Base-by-base conservation (phyloP, 2,888 invertebrate genomes). In the Corbicula japonica region DNA sequence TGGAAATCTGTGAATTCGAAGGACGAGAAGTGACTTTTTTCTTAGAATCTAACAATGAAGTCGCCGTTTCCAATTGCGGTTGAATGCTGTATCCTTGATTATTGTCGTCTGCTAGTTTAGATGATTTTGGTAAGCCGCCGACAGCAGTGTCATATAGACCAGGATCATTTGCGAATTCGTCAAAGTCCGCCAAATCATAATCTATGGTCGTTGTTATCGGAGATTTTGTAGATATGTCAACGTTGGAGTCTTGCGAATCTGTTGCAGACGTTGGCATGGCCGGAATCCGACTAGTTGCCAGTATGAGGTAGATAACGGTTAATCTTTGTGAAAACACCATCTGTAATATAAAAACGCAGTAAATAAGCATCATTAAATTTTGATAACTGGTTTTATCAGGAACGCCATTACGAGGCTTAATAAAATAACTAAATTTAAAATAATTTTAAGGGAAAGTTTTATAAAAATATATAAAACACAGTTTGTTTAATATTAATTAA, bases 171-270 rank as follows among this genome's bases (percentile, higher is more conserved):
- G 60, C 73, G 44, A 73, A 73, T 35, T 83, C 82, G 26, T 83
- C 82, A 46, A 83, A 76, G 60, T 83, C 82, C 8, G 82, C 82
- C 8, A 69, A 65, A 52, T 83, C 82, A 48, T 83, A 83, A 32
- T 83, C 82, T 30, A 83, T 83, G 2, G 82, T 83, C 30, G 82
- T 83, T 18, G 82, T 72, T 3, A 30, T 23, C 8, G 56, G 21
- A 38, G 61, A 66, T 8, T 62, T 44, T 15, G 44, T n/a, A 21
- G 70, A 61, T 46, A 61, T 61, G 6, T 52, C 65, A n/a, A 38
- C 52, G n/a, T 32, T 38, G 3, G 50, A 30, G 12, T 54, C 66
- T 66, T 32, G 26, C 26, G 18, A 52, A 48, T 50, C 18, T 1
- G 54, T 30, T 2, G 52, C 50, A 5, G 66, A 54, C 8, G 41